A percentile compares a stretch with the other conserved stretches of the same genome.
phyloP scores from a whole-genome alignment of 2,113 vertebrate genomes.

The Ochotona princeps region DNA sequence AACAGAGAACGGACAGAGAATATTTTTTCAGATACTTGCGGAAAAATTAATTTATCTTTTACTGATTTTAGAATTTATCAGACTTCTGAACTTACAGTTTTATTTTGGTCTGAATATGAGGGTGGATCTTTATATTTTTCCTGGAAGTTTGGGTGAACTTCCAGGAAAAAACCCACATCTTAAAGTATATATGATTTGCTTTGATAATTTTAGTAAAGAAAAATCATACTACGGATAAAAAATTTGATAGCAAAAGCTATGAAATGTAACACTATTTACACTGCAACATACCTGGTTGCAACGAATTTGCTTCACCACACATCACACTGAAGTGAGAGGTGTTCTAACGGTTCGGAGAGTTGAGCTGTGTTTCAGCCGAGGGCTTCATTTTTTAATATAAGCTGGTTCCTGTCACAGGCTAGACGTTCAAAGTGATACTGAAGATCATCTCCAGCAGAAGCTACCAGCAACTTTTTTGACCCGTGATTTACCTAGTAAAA shows the following conservation, averaged over 20 bases:
- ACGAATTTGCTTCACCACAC: slow-evolving; percentile 99
- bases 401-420: no score
- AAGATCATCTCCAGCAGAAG: no score
- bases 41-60: not conserved
- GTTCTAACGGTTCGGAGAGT: no score
- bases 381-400: no score
- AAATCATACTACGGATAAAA: not conserved
- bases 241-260: not conserved
- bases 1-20: not conserved
- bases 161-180: no score
- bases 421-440: no score
- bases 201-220: not conserved
- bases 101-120: not conserved
- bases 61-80: slow-evolving; percentile 27
- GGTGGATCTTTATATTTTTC: no score
- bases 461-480: slow-evolving; percentile 95
- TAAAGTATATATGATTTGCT: no score
- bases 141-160: no score
- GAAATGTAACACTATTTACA: not conserved
- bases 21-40: not conserved
- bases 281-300: slow-evolving; percentile 92
- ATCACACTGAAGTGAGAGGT: no score
- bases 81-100: not conserved
- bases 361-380: no score
- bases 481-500: slow-evolving; percentile 94